Conservation (phyloP, 1,140 invertebrate species). For the Halesus radiatus region DNA sequence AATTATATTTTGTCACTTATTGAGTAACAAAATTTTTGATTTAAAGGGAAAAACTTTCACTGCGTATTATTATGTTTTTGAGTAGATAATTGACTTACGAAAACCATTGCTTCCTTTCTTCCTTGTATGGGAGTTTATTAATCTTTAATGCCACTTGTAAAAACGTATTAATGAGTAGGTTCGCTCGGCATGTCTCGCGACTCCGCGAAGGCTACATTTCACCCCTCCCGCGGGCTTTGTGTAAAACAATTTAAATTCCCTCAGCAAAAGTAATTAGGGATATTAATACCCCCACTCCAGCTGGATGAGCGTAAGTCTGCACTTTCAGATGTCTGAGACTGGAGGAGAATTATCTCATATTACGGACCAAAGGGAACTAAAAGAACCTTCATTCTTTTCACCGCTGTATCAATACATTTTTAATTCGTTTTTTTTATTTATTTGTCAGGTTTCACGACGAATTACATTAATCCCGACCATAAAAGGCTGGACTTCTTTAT, state of each 20-base stretch:
- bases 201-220: conserved; percentile 40
- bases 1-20: no score
- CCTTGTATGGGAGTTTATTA: conserved; percentile 13
- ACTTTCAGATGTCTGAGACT: conserved; percentile 39
- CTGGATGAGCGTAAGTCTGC: conserved; percentile 44
- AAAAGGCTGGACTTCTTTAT: no score
- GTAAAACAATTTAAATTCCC: conserved; percentile 59
- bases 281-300: conserved; percentile 56
- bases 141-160: conserved; percentile 35
- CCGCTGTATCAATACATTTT: background rate
- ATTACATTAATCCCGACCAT: no score
- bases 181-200: conserved; percentile 38
- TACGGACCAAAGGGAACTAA: background rate
- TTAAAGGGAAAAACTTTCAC: no score
- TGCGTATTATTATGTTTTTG: no score
- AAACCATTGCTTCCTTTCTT: background rate
- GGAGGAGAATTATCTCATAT: conserved; percentile 28
- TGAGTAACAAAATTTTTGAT: no score
- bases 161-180: conserved; percentile 32
- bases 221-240: conserved; percentile 49
- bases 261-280: conserved; percentile 59
- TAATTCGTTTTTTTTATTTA: no score
- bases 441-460: no score
- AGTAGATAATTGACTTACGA: no score
- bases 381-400: background rate